These are phyloP conservation scores for Australoheros scitulus DNA, from an alignment of 2,113 vertebrate genomes.

Conservation along the genomic window DNA sequence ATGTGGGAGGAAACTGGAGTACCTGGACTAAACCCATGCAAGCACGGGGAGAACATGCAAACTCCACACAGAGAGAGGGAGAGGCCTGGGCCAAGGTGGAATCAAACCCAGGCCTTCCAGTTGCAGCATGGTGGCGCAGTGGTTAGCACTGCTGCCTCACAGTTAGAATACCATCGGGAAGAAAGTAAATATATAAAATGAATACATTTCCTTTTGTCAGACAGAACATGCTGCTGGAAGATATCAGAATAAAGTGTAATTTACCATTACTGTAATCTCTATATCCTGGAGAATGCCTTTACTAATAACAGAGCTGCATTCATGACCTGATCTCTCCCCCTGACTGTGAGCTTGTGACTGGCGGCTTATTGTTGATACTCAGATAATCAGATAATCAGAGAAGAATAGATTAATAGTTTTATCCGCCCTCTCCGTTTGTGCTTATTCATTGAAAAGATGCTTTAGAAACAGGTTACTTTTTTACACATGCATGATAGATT, in stretches of 20 bases:
- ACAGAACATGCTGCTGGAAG: neutral
- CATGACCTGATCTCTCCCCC: neutral
- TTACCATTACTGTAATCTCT: neutral
- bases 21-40: no score
- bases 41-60: no score
- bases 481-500: neutral
- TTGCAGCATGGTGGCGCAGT: no score
- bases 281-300: neutral
- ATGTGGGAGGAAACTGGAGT: no score
- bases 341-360: neutral
- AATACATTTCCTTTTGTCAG: neutral
- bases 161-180: no score
- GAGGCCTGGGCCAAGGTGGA: no score
- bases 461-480: neutral
- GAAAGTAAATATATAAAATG: neutral
- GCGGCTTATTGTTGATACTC: neutral
- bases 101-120: no score
- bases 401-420: neutral
- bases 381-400: neutral
- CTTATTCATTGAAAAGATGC: neutral
- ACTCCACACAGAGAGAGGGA: no score
- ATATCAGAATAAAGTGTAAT: neutral
- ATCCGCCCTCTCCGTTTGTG: neutral
- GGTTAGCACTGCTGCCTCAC: no score
- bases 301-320: neutral